Conservation (phyloP, 2,797 vertebrate genomes). For the Halcyon badia region DNA sequence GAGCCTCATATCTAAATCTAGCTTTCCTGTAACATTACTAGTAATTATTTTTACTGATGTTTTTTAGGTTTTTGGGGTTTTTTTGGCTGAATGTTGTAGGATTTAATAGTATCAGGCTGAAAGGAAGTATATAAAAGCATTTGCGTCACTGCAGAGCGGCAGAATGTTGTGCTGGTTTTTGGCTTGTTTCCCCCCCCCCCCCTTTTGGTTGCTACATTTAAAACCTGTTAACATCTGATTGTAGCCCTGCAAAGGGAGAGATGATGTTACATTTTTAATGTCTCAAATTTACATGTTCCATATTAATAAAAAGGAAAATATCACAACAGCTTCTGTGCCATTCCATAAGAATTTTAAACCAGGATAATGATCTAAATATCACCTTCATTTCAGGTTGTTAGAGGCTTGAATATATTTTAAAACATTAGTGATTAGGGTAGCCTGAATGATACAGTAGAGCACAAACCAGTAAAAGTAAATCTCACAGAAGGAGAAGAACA, state of each 20-base stretch:
- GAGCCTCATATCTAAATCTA: background rate
- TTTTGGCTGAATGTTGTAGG: background rate
- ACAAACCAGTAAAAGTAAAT: background rate
- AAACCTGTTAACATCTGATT: background rate
- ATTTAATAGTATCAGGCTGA: background rate
- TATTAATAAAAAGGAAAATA: background rate
- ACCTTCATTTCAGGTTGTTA: background rate
- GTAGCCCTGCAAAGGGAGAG: background rate
- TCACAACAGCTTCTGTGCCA: background rate
- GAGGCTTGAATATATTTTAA: background rate
- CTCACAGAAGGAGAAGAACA: fast-evolving
- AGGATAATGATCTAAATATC: background rate
- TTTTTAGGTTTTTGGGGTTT: fast-evolving
- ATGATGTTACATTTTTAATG: background rate
- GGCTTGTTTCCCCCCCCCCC: too few species aligned
- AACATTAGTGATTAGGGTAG: background rate
- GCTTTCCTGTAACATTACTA: background rate
- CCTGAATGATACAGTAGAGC: background rate
- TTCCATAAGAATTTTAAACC: background rate
- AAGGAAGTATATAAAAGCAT: background rate
- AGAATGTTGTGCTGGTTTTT: background rate
- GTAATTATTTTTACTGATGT: background rate
- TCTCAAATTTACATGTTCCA: background rate
- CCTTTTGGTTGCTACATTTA: background rate
- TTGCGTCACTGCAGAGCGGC: background rate